phyloP scores from a whole-genome alignment of 2,113 vertebrate genomes.

The Lepisosteus osseus region DNA sequence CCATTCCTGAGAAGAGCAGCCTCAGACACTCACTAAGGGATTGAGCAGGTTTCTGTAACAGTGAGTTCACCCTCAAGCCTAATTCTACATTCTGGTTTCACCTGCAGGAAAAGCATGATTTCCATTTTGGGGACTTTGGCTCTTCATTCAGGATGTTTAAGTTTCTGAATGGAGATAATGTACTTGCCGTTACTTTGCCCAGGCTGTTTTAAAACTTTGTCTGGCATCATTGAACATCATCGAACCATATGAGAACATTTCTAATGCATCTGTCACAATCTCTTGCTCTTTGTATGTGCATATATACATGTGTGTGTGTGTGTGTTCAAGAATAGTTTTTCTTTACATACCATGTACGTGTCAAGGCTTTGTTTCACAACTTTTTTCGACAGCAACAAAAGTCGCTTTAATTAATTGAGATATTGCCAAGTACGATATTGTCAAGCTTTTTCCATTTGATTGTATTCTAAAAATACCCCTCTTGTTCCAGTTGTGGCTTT shows the following conservation, averaged over 20 bases:
- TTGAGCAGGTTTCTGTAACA: too few species aligned
- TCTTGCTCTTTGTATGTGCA: too few species aligned
- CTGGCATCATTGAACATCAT: too few species aligned
- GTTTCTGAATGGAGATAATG: background rate
- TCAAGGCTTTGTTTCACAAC: background rate
- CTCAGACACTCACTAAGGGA: background rate
- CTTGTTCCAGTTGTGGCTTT: background rate
- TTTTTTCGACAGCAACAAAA: background rate
- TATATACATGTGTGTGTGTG: background rate
- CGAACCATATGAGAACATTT: too few species aligned
- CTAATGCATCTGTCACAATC: too few species aligned
- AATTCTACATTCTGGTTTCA: too few species aligned
- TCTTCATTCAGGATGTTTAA: slow-evolving; percentile 1
- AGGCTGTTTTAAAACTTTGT: too few species aligned
- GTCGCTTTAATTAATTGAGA: background rate
- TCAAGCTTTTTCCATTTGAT: background rate
- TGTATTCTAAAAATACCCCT: background rate
- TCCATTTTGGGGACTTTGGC: too few species aligned
- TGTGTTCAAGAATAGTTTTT: background rate
- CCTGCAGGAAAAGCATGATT: too few species aligned
- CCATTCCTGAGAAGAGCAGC: background rate
- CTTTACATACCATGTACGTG: background rate
- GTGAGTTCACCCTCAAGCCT: too few species aligned
- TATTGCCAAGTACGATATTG: background rate
- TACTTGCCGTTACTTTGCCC: background rate